These are phyloP conservation scores for Tichodroma muraria DNA, from an alignment of 2,113 vertebrate species.

Conservation along the genomic window DNA sequence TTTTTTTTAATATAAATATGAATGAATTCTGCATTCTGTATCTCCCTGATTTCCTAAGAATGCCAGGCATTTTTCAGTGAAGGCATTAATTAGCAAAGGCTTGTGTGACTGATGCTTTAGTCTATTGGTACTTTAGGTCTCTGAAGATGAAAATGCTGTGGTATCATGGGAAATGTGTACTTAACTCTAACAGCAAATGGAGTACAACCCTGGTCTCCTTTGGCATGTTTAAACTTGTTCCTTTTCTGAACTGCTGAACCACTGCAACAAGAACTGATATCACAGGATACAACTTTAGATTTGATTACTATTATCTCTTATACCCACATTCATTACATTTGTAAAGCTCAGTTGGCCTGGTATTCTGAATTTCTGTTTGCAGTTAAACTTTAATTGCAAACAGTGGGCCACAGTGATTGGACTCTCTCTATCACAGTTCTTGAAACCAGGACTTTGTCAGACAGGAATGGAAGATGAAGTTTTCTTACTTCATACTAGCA, in stretches of 20 bases:
- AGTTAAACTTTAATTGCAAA: background rate
- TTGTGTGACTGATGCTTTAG: background rate
- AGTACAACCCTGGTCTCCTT: background rate
- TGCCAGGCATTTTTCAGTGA: background rate
- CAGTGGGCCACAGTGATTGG: background rate
- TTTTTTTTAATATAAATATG: background rate
- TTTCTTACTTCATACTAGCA: background rate
- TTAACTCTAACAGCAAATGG: background rate
- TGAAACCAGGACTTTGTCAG: background rate
- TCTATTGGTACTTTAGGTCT: background rate
- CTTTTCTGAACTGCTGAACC: background rate
- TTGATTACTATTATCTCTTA: background rate
- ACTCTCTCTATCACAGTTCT: background rate
- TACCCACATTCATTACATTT: background rate
- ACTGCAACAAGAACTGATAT: background rate
- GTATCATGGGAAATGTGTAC: background rate
- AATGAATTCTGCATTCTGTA: background rate
- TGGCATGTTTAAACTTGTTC: background rate
- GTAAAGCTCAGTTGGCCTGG: background rate
- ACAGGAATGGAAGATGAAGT: background rate
- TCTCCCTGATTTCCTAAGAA: background rate
- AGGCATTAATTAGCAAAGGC: slow-evolving; percentile 14
- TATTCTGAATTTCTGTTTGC: background rate
- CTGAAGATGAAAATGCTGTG: background rate
- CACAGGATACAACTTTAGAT: background rate